Base-by-base conservation (phyloP, 2,888 invertebrate genomes). In the Lithophane socia region DNA sequence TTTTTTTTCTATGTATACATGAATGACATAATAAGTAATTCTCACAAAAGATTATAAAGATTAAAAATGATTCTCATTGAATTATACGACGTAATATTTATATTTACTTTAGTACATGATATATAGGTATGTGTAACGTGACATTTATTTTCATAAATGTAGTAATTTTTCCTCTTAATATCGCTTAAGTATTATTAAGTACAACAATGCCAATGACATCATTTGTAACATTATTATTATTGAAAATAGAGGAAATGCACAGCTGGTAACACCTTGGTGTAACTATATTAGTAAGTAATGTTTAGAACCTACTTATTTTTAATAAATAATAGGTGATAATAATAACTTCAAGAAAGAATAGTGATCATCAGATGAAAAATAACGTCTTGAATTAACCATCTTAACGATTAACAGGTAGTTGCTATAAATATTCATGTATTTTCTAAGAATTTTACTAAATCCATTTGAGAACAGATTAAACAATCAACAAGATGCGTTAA, bases 151-250 rank as follows among this genome's bases (percentile, higher is more conserved):
- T 9, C 37, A 60, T 78, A 49, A 58, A 52, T 67, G 16, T 18
- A 70, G 10, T 71, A 52, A 18, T 66, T 56, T 77, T 84, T 75
- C 75, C 74, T 73, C 54, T 66, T 76, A 72, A 61, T 65, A 76
- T 70, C 63, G 7, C 52, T 37, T 37, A 37, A 5, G 16, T 44
- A 58, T 63, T 75, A 68, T 47, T 37, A 37, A 52, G 3, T 61
- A 78, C 13, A 73, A 77, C 24, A 77, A 82, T 73, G 24, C 29
- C 12, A 66, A 73, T 84, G 81, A 87, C 78, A 79, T 80, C 82
- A 86, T 69, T 61, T 24, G 49, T 69, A 47, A 0, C 5, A 63
- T 29, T 66, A 64, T 37, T 75, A 77, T 77, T 73, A 70, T 44
- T 58, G 42, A 63, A 80, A 81, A 61, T 70, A 63, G 16, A 73